These are phyloP conservation scores for Chionoecetes opilio DNA, from an alignment of 1,140 invertebrate species.

Conservation along the genomic window DNA sequence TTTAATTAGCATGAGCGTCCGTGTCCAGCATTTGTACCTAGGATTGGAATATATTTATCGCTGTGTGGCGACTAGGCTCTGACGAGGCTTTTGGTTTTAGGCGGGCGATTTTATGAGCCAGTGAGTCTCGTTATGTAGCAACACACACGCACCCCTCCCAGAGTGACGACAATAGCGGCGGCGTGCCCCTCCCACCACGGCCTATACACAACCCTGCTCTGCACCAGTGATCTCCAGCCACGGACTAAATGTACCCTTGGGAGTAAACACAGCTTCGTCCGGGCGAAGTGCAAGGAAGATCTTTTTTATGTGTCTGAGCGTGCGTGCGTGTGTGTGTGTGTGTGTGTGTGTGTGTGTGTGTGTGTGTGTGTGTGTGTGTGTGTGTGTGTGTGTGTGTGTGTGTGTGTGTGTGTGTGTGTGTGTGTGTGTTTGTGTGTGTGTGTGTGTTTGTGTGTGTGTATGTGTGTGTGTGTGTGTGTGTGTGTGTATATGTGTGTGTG, in stretches of 20 bases:
- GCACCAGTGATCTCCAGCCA: background rate
- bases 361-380: background rate
- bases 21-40: background rate
- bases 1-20: background rate
- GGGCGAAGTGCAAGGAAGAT: too few species aligned
- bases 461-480: too few species aligned
- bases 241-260: background rate
- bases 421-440: too few species aligned
- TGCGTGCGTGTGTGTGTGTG: constrained; percentile 25
- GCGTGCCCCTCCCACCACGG: background rate
- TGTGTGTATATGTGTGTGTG: too few species aligned
- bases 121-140: background rate
- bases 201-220: background rate
- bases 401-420: too few species aligned
- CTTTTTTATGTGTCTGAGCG: background rate
- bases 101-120: background rate
- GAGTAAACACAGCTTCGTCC: background rate
- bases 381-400: background rate
- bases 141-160: background rate
- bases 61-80: background rate
- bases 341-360: constrained; percentile 25
- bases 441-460: too few species aligned
- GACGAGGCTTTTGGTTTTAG: background rate
- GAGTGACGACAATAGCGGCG: background rate
- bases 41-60: background rate